These are phyloP conservation scores for Poeciliopsis prolifica DNA, from an alignment of 2,113 vertebrate species.

Conservation along the genomic window DNA sequence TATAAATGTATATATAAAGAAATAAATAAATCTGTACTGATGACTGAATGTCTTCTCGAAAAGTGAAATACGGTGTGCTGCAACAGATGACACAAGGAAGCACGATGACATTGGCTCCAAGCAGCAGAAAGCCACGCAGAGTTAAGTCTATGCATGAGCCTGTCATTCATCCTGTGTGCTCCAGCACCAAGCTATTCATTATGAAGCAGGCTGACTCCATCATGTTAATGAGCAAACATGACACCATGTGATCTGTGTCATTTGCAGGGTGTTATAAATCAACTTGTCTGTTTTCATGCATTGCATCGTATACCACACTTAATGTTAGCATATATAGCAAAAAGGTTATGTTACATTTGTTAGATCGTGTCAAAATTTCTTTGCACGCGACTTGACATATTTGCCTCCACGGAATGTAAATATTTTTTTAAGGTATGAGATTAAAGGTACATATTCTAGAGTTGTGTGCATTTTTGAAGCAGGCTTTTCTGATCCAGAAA, in stretches of 20 bases:
- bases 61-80: too few relatives aligned
- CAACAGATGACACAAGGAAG: neutral
- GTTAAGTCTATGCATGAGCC: too few relatives aligned
- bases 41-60: neutral
- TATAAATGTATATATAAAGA: too few relatives aligned
- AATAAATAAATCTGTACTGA: neutral
- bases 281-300: slow-evolving; percentile 3
- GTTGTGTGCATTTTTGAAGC: too few relatives aligned
- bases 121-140: too few relatives aligned
- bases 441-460: too few relatives aligned
- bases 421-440: neutral
- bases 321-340: neutral
- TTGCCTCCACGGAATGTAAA: slow-evolving; percentile 1
- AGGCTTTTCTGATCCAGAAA: too few relatives aligned
- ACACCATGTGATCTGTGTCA: neutral
- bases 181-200: neutral
- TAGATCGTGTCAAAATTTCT: slow-evolving; percentile 1
- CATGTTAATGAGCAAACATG: slow-evolving; percentile 12
- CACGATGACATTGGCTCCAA: too few relatives aligned
- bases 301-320: neutral
- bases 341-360: neutral
- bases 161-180: neutral
- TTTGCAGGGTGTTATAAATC: neutral
- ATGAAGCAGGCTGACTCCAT: neutral
- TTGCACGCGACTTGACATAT: neutral